These are phyloP conservation scores for Leiothrix lutea DNA, from an alignment of 2,113 vertebrate genomes.

Conservation along the genomic window DNA sequence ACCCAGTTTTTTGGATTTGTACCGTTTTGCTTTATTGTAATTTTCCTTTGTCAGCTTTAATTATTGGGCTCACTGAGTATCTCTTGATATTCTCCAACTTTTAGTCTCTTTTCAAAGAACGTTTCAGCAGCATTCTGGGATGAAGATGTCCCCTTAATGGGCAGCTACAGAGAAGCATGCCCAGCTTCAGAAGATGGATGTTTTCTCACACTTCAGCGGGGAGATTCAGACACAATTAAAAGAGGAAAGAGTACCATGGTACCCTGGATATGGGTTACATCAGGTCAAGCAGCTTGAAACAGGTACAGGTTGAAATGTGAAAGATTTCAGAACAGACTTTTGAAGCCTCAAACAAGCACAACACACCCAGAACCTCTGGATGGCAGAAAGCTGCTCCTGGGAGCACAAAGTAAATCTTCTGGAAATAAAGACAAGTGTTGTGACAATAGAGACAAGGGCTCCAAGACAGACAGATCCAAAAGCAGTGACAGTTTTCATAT, in stretches of 20 bases:
- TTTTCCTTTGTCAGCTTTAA: not conserved
- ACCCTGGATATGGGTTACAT: not conserved
- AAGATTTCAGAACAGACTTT: not conserved
- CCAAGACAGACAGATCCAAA: not conserved
- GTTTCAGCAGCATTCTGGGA: not conserved
- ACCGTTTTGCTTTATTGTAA: not conserved
- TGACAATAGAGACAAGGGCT: not conserved
- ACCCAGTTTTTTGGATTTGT: not conserved
- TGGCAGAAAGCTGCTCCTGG: not conserved
- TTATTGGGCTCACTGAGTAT: not conserved
- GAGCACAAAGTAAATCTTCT: not conserved
- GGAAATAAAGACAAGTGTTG: accelerated
- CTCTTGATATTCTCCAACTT: not conserved
- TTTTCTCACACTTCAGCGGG: not conserved
- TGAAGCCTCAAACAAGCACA: not conserved
- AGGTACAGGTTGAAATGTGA: not conserved
- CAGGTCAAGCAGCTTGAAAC: not conserved
- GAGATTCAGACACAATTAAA: not conserved
- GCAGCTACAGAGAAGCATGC: not conserved
- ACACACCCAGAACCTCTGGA: not conserved
- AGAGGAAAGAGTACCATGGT: not conserved
- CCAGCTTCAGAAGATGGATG: not conserved
- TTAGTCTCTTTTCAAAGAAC: not conserved
- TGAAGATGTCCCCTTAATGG: not conserved
- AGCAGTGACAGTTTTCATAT: not conserved